Evolutionary conservation across 2,888 invertebrate genomes (phyloP), one percentile per base, ranked within the genome.

Genomic region (Patella ulyssiponensis): DNA sequence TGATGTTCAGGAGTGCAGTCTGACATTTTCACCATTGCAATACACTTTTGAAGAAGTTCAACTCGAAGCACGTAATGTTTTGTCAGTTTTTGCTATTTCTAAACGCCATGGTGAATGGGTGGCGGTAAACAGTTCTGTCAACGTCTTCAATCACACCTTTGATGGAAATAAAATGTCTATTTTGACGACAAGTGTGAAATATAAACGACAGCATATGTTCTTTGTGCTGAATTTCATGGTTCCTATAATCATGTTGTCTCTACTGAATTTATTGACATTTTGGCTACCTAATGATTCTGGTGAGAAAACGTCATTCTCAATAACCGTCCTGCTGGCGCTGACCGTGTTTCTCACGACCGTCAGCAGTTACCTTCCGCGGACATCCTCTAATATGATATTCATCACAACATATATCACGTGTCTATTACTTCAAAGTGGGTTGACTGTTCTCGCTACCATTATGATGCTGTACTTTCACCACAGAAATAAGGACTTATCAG

Each of bases 51-150:
- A 64, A 23, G 64, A 64, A 64, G 64, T 64, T n/a, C 11, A 64
- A n/a, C 23, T 64, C 20, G 64, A 20, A 14, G 23, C n/a, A 9
- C 20, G n/a, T 64, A 20, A 64, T 3, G 0, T 20, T 11, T 64
- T 12, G 0, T n/a, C 23, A 20, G 20, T 20, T 23, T 20, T 23
- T 11, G 7, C 64, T n/a, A 0, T 5, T 7, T 23, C 20, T 11
- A 64, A 64, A 64, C 64, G 11, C n/a, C 64, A 64, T n/a, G 64
- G 64, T 14, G 64, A 64, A 64, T 64, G 64, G 64, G 64, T 14
- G 23, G n/a, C 23, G 2, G 20, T n/a, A 3, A 64, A n/a, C 20
- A 64, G 64, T 64, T 20, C 12, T 64, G n/a, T 20, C 12, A 20
- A 11, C 7, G 23, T 9, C 14, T 3, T n/a, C 5, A n/a, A 14